Evolutionary conservation across 2,797 vertebrate genomes (phyloP).

Genomic region (Sarcophilus harrisii): DNA sequence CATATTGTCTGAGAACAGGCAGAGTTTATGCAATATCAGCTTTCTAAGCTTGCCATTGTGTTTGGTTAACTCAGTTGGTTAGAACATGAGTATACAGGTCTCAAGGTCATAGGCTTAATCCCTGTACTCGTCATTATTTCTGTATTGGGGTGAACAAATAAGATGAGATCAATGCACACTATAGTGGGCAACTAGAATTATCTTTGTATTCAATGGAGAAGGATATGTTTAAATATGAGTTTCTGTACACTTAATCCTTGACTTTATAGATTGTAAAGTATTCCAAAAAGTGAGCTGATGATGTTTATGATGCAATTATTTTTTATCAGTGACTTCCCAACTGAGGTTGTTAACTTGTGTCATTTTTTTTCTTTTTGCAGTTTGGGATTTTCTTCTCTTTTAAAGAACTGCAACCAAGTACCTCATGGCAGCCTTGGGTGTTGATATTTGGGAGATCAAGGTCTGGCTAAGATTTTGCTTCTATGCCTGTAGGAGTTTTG

Average conservation of each 20-base stretch:
- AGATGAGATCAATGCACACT: slow-evolving; percentile 28
- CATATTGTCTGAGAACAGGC: neutral
- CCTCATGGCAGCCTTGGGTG: slow-evolving; percentile 3
- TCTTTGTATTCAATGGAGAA: slow-evolving; percentile 2
- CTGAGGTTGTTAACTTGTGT: slow-evolving; percentile 28
- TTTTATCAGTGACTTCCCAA: neutral
- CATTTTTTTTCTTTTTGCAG: slow-evolving; percentile 26
- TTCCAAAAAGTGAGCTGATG: neutral
- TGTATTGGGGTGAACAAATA: neutral
- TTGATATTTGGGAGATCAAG: slow-evolving; percentile 29
- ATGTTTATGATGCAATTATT: neutral
- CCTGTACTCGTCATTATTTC: neutral
- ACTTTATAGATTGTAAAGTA: neutral
- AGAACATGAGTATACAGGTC: neutral
- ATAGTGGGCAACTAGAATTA: slow-evolving; percentile 4
- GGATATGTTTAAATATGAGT: slow-evolving; percentile 4
- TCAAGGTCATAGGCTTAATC: neutral
- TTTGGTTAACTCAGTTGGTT: neutral
- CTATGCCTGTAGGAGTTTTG: neutral
- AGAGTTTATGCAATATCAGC: neutral
- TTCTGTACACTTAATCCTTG: neutral
- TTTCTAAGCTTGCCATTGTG: neutral
- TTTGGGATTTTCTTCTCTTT: neutral
- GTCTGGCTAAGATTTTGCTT: neutral
- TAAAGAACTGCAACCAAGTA: neutral